These are phyloP conservation scores for Malurus cyaneus DNA, from an alignment of 2,113 vertebrate species.

Conservation along the genomic window DNA sequence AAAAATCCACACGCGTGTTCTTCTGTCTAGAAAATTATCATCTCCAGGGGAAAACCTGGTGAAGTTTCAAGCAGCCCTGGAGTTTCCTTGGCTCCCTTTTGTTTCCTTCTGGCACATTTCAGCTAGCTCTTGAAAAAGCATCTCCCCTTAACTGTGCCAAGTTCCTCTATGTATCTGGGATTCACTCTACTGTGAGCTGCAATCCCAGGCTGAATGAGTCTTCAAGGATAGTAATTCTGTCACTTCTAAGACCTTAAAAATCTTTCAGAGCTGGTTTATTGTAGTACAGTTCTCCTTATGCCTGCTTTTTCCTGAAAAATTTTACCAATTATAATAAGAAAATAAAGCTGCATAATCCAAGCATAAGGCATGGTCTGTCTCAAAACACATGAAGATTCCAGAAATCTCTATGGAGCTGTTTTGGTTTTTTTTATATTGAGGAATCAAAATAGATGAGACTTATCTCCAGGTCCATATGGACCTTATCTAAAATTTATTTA, in stretches of 20 bases:
- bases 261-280: not conserved
- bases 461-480: not conserved
- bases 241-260: not conserved
- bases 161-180: not conserved
- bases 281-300: not conserved
- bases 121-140: not conserved
- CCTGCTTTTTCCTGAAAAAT: not conserved
- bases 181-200: not conserved
- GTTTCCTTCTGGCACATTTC: not conserved
- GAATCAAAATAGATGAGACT: not conserved
- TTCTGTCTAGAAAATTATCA: not conserved
- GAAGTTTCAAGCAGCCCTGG: not conserved
- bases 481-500: not conserved
- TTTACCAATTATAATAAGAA: not conserved
- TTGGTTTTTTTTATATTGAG: not conserved
- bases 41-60: not conserved
- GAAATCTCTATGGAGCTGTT: not conserved
- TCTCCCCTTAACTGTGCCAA: not conserved
- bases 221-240: not conserved
- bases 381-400: not conserved
- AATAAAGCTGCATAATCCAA: not conserved
- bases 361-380: not conserved
- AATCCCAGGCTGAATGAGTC: not conserved
- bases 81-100: not conserved
- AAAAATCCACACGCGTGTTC: not conserved